Evolutionary conservation across 2,113 vertebrate species (phyloP), one percentile per base, ranked within the genome.

Genomic region (Triplophysa tibetana): DNA sequence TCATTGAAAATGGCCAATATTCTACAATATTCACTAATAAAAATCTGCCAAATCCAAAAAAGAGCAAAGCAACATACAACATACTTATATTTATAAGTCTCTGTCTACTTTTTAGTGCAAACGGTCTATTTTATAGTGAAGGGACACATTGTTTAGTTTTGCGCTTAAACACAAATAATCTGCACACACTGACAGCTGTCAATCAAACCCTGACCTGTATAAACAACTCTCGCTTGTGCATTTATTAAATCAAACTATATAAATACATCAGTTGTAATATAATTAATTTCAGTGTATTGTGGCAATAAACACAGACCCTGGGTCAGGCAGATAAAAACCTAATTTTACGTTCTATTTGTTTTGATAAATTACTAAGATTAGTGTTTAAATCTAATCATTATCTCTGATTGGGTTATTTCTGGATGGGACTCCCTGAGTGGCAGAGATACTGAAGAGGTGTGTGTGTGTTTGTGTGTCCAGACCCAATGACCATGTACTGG

Each of bases 121-220:
- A 38, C 3, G 38, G 50, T 8, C 52, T 38, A 3, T 6, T 16
- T 73, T 41, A 24, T 87, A 17, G 50, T 54, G 50, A 6, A 19
- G 19, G 84, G 89, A 88, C 77, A 88, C 86, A 88, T 91, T 89
- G 87, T 89, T 91, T 89, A 88, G 75, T 87, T 78, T 73, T 48
- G 50, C 66, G 69, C 86, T 88, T 77, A 75, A 89, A 91, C 85
- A 91, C 85, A 93, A 92, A 93, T 92, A 93, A 91, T 89, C 80
- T 83, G 50, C 17, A 33, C 70, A 23, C 64, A 5, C 0, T 80
- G 88, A 87, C 88, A 88, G 90, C 88, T 91, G 90, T 90, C 90
- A 88, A 77, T 91, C 89, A 88, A 45, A 33, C 17, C 68, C 78
- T 77, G 83, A 80, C 83, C 76, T 81, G 76, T 86, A 90, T 88